Evolutionary conservation across 2,113 vertebrate genomes (phyloP).

Genomic region (Okapia johnstoni): DNA sequence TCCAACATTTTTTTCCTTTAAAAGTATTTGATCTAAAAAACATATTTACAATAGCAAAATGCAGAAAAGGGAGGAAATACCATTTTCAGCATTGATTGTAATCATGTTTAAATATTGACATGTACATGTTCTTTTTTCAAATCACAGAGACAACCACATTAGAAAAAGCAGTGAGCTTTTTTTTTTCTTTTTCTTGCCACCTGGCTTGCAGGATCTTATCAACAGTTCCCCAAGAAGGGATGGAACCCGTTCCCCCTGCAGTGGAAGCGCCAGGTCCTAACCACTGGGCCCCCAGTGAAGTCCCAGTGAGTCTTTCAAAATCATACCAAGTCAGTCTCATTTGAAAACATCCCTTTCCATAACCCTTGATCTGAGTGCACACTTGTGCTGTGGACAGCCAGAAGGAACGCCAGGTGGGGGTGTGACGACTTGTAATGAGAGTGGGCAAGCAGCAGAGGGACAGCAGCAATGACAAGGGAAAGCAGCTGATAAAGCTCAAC

Average conservation of each 20-base stretch:
- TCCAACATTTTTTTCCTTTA: slow-evolving; percentile 65
- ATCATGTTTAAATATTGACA: slow-evolving; percentile 81
- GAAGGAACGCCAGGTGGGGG: neutral
- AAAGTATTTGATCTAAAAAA: slow-evolving; percentile 79
- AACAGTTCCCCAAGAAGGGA: neutral
- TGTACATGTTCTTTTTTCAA: slow-evolving; percentile 66
- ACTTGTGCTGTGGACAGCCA: neutral
- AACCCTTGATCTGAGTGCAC: slow-evolving; percentile 40
- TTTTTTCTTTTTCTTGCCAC: neutral
- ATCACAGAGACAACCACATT: slow-evolving; percentile 33
- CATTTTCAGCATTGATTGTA: slow-evolving; percentile 63
- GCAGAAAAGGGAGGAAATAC: slow-evolving; percentile 54
- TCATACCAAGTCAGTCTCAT: neutral
- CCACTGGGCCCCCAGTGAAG: neutral
- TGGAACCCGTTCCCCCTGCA: neutral
- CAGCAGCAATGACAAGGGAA: slow-evolving; percentile 29
- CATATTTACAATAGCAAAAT: slow-evolving; percentile 84
- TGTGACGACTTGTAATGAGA: slow-evolving; percentile 9
- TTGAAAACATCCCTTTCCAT: slow-evolving; percentile 45
- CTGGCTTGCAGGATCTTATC: neutral
- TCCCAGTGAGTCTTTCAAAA: neutral
- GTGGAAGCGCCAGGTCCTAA: neutral
- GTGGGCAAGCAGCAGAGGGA: neutral
- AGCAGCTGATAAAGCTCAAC: slow-evolving; percentile 52
- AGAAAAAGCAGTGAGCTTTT: slow-evolving; percentile 23